Evolutionary conservation across 2,797 vertebrate species (phyloP).

Genomic region (Semotilus atromaculatus): DNA sequence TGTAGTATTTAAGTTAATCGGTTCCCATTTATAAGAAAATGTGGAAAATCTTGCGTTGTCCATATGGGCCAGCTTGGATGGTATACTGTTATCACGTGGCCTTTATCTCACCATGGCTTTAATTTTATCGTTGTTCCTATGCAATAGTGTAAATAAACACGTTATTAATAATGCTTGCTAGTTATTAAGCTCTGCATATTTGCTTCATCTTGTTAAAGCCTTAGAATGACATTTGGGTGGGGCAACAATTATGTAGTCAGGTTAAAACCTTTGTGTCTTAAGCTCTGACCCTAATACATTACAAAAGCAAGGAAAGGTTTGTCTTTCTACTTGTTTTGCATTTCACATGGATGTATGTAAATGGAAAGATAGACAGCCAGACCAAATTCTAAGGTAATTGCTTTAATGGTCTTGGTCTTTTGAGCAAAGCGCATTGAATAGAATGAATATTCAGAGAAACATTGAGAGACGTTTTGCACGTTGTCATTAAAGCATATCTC

Average conservation of each 20-base stretch:
- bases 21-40: neutral
- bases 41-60: neutral
- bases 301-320: constrained; percentile 49
- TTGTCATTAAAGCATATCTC: neutral
- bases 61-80: neutral
- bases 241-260: neutral
- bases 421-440: neutral
- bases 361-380: constrained; percentile 37
- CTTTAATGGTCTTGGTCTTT: constrained; percentile 40
- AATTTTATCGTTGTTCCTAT: neutral
- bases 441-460: constrained; percentile 43
- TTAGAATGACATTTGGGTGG: neutral
- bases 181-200: neutral
- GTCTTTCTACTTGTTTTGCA: constrained; percentile 37
- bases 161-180: neutral
- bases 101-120: neutral
- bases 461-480: neutral
- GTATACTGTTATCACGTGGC: neutral
- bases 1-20: neutral
- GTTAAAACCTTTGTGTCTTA: constrained; percentile 40
- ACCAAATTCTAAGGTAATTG: constrained; percentile 49
- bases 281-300: constrained; percentile 48
- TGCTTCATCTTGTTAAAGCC: neutral
- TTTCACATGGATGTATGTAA: constrained; percentile 43
- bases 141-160: neutral